Evolutionary conservation across 2,888 invertebrate genomes (phyloP), one percentile per base, ranked within the genome.

Genomic region (Ormyrus rosae): DNA sequence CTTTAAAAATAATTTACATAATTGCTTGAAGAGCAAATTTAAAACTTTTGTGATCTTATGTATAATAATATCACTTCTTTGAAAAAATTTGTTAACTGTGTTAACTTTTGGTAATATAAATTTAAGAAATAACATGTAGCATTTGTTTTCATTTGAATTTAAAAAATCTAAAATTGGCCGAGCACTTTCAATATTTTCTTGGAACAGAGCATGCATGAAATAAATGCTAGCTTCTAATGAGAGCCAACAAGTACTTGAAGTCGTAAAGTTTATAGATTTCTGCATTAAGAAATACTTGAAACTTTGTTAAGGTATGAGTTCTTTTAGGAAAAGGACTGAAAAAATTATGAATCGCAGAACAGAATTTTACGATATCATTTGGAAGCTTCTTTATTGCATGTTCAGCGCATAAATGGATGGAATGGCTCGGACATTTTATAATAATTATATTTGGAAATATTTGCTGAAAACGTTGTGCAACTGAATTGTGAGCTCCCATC

Each of bases 401-500:
- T 55, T 69, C 79, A n/a, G 82, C 72, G 63, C 81, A 83, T 45
- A 82, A 67, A 64, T 75, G 73, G n/a, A 81, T 13, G 6, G 73
- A 84, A 69, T 84, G 80, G 13, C 79, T 72, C 1, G 81, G 55
- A 55, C 82, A 84, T 71, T 82, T 83, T 6, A 81, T 13, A 10
- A 83, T 82, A 50, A 11, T 13, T 48, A 84, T 81, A 5, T 61
- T 60, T 50, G 83, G 83, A 81, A 70, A 80, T 34, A 71, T 7
- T 50, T 67, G 7, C 53, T 34, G 51, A 34, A 83, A 78, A 61
- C 83, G 53, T 19, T 56, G 53, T 34, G 78, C 63, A 19, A 84
- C 83, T 0, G 81, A 84, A 64, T 84, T 83, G 19, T 72, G 71
- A 10, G 53, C 34, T n/a, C 82, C 82, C 82, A 83, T 84, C 83